A percentile compares a stretch with the other conserved stretches of the same genome.
phyloP scores from a whole-genome alignment of 2,797 vertebrate genomes.

The Borostomias antarcticus region DNA sequence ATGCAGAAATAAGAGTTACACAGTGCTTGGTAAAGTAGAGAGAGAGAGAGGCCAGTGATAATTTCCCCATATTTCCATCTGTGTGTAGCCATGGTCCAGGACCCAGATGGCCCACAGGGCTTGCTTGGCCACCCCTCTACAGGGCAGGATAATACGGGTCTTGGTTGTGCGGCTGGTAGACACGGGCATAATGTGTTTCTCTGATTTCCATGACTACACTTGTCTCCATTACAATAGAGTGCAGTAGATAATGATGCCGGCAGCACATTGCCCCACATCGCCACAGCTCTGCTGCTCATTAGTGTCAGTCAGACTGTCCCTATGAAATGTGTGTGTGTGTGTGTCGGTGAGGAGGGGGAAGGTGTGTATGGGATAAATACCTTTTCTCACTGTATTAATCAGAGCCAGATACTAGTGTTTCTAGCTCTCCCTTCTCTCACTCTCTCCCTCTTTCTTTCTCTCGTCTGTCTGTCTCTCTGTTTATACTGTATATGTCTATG shows the following conservation, averaged over 20 bases:
- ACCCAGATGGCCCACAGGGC: conserved; percentile 3
- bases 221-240: conserved; percentile 25
- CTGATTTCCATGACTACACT: conserved; percentile 24
- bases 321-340: conserved; percentile 31
- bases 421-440: too few species aligned
- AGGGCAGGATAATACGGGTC: conserved; percentile 45
- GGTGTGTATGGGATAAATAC: conserved; percentile 34
- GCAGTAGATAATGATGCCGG: conserved; percentile 47
- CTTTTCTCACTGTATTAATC: conserved; percentile 12
- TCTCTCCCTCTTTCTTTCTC: too few species aligned
- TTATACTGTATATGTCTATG: too few species aligned
- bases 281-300: conserved; percentile 48
- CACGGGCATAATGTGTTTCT: conserved; percentile 21
- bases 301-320: conserved; percentile 52
- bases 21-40: background rate
- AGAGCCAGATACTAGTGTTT: conserved; percentile 17
- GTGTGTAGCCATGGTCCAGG: conserved; percentile 1
- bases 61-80: conserved; percentile 6
- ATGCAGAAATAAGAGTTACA: background rate
- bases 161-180: conserved; percentile 25
- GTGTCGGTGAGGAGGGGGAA: background rate
- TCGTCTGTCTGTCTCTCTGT: too few species aligned
- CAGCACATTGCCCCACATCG: conserved; percentile 38
- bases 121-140: conserved; percentile 10
- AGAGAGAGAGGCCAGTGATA: background rate